Evolutionary conservation across 1,140 invertebrate genomes (phyloP).

Genomic region (Chelonus insularis): DNA sequence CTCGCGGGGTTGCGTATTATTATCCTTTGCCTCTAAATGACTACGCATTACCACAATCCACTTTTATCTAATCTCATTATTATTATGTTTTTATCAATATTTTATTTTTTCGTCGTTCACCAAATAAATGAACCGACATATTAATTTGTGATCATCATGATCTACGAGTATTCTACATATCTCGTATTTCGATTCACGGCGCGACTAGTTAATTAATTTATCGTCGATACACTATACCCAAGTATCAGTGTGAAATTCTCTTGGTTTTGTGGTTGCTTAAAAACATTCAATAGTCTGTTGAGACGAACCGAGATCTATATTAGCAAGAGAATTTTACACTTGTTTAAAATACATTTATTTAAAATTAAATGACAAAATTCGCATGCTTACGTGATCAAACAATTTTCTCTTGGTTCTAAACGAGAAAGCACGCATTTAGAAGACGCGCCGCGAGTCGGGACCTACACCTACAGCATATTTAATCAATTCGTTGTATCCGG

Average conservation of each 20-base stretch:
- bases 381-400: no score
- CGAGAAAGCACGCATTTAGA: constrained; percentile 13
- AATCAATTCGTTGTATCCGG: constrained; percentile 59
- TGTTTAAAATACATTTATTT: no score
- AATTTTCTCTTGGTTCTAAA: no score
- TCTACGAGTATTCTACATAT: constrained; percentile 11
- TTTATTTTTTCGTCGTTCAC: background rate
- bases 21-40: constrained; percentile 18
- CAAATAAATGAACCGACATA: background rate
- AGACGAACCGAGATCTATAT: no score
- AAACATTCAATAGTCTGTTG: no score
- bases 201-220: background rate
- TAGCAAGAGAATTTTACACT: no score
- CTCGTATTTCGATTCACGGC: constrained; percentile 14
- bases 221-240: no score
- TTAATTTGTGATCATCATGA: no score
- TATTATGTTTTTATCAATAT: background rate
- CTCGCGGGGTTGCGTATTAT: constrained; percentile 32
- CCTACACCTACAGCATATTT: constrained; percentile 29
- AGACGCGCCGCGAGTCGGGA: constrained; percentile 26
- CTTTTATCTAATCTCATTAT: background rate
- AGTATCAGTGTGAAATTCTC: no score
- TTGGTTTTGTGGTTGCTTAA: no score
- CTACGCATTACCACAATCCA: background rate
- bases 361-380: no score